Base-by-base conservation (phyloP, 2,888 invertebrate species). In the Tanytarsus gracilentus region DNA sequence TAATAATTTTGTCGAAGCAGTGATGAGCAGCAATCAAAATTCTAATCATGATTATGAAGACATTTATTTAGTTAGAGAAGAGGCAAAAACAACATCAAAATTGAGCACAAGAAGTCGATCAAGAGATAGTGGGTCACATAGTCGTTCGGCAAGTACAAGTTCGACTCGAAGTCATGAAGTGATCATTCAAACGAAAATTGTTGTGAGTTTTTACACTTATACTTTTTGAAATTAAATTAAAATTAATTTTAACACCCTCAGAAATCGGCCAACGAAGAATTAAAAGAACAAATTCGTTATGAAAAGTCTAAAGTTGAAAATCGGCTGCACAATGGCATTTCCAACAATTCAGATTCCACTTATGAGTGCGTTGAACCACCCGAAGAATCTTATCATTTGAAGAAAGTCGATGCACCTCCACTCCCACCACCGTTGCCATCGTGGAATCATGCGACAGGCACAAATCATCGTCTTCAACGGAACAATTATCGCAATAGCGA, bases 21-120 rank as follows among this genome's bases (percentile, higher is more conserved):
- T 9, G 33, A 9, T 7, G 4, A 18, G 2, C 16, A 33, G 21
- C 7, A n/a, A n/a, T 53, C 33, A 33, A 36, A 53, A 36, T 21
- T 33, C 53, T 11, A 80, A 81, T 64, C 84, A 87, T 67, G 88
- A 88, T 68, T 89, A 89, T 70, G 88, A 89, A 71, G 88, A 88
- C 67, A 88, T 88, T 63, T 88, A 88, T 69, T 70, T 86, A 71
- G 80, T 86, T 55, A 77, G 82, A 58, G 84, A 84, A 51, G 83
- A 80, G 64, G 72, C 74, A 8, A 71, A 69, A 62, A 64, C 56
- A 25, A 60, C 58, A 55, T 23, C 63, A 8, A 64, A 64, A 27
- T 44, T 49, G 16, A 60, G 62, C 40, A 71, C 71, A 63, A 78
- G 81, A 68, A 81, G 81, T 64, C 77, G 77, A 62, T 81, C 80